Evolutionary conservation across 2,113 vertebrate species (phyloP).

Genomic region (Nicator chloris): DNA sequence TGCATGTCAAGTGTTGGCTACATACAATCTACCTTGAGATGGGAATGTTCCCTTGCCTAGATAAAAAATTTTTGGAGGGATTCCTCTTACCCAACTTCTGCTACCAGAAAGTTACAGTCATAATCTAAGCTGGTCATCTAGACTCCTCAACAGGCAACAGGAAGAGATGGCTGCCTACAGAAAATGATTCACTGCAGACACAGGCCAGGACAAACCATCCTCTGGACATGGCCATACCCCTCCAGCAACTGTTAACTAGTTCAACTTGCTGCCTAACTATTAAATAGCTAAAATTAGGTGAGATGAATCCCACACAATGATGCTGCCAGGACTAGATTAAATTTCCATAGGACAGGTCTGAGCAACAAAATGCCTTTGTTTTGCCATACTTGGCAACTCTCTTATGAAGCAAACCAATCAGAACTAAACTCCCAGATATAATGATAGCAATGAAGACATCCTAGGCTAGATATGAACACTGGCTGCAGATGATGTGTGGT

Average conservation of each 20-base stretch:
- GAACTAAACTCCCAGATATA: not conserved
- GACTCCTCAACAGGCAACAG: not conserved
- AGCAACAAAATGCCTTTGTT: not conserved
- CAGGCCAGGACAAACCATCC: not conserved
- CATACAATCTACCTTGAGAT: not conserved
- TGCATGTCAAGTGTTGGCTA: not conserved
- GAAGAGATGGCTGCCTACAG: not conserved
- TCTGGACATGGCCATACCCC: not conserved
- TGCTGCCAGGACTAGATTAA: not conserved
- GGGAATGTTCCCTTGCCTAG: not conserved
- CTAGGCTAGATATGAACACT: not conserved
- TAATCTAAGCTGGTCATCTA: not conserved
- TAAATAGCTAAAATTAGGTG: slow-evolving; percentile 36
- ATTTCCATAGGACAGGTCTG: not conserved
- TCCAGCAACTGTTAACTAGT: not conserved
- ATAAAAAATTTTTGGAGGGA: not conserved
- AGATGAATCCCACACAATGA: not conserved
- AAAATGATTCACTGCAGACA: not conserved
- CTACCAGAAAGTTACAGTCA: not conserved
- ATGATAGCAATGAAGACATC: not conserved
- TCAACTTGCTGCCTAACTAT: not conserved
- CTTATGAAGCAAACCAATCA: not conserved
- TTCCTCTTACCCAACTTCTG: not conserved
- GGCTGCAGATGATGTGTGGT: not conserved
- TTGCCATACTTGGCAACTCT: not conserved